Conservation (phyloP, 2,113 vertebrate genomes). For the Paratilapia polleni region DNA sequence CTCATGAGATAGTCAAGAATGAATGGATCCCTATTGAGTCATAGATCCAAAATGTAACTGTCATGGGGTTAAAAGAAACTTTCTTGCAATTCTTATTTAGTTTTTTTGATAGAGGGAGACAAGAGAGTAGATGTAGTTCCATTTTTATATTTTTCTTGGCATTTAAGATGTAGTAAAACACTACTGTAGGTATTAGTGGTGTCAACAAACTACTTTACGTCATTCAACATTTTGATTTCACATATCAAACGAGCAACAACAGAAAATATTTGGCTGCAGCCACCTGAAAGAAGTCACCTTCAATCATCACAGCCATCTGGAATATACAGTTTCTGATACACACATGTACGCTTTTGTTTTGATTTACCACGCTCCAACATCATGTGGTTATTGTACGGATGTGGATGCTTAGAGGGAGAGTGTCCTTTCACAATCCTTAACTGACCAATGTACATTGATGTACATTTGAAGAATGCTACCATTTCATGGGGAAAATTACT, state of each 20-base stretch:
- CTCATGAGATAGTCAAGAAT: no score
- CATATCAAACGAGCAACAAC: background rate
- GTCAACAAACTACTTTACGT: background rate
- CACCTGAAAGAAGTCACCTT: background rate
- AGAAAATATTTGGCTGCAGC: background rate
- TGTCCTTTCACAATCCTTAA: background rate
- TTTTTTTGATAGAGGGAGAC: background rate
- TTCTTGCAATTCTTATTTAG: background rate
- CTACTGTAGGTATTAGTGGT: rapidly evolving
- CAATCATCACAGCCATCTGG: background rate
- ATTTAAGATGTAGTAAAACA: background rate
- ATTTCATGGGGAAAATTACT: background rate
- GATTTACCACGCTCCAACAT: background rate
- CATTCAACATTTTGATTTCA: background rate
- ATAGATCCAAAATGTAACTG: background rate
- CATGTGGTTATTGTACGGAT: background rate
- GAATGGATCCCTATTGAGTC: no score
- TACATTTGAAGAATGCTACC: background rate
- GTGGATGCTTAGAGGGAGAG: background rate
- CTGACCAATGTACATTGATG: background rate
- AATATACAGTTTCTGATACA: background rate
- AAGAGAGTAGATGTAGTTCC: background rate
- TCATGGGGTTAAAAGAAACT: background rate
- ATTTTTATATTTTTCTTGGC: background rate
- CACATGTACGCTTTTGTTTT: background rate